Conservation (phyloP, 2,797 vertebrate species). For the Phylloscopus collybita region DNA sequence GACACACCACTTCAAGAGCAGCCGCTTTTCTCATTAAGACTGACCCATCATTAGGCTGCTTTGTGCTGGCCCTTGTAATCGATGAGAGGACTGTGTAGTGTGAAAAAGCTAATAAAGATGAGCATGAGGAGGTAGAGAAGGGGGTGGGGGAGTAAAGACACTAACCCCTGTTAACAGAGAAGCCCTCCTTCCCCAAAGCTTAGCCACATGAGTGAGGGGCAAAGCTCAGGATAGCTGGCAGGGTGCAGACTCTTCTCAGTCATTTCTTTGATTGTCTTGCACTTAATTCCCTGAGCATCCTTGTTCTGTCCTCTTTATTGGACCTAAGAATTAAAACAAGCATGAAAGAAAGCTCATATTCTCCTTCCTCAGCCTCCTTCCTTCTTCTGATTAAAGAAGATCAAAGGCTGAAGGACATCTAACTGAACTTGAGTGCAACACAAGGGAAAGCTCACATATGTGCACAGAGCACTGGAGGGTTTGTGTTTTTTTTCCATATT, state of each 20-base stretch:
- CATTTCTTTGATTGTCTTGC: slow-evolving; percentile 39
- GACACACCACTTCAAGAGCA: slow-evolving; percentile 76
- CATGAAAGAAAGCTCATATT: slow-evolving; percentile 26
- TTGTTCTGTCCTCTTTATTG: slow-evolving; percentile 25
- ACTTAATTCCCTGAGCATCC: slow-evolving; percentile 3
- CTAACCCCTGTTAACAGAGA: slow-evolving; percentile 29
- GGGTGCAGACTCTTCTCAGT: slow-evolving; percentile 25
- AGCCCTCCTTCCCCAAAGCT: background rate
- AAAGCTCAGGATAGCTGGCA: slow-evolving; percentile 2
- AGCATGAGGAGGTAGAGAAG: slow-evolving; percentile 11
- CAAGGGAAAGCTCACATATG: background rate
- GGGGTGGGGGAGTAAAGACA: background rate
- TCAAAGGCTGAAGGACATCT: slow-evolving; percentile 25
- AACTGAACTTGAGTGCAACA: background rate
- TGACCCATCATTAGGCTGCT: slow-evolving; percentile 91
- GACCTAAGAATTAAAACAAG: background rate
- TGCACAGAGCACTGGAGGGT: background rate
- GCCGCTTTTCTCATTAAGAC: slow-evolving; percentile 88
- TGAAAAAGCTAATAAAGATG: slow-evolving; percentile 70
- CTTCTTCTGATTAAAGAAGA: slow-evolving; percentile 40
- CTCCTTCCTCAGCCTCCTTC: background rate
- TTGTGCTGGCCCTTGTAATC: slow-evolving; percentile 88
- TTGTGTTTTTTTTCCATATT: background rate
- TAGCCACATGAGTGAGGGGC: background rate
- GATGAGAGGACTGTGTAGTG: slow-evolving; percentile 83